These are phyloP conservation scores for Phacellophora camtschatica DNA, from an alignment of 30 jellyfish, hydroid and myxozoan species.

Conservation along the genomic window DNA sequence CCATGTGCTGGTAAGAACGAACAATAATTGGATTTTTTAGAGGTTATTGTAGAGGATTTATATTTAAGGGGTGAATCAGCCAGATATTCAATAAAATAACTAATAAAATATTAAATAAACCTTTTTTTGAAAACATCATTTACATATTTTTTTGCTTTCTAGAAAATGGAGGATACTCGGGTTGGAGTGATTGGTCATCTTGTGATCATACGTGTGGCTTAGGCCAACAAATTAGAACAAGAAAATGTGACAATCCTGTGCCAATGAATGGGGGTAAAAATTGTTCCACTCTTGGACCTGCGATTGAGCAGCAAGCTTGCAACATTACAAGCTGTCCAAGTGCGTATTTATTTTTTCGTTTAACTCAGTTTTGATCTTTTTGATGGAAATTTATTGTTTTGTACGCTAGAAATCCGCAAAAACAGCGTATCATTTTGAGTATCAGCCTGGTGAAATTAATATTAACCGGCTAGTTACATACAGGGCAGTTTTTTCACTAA, in stretches of 20 bases:
- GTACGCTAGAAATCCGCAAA: too few species aligned
- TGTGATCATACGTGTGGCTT: constrained; percentile 92
- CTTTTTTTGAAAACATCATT: background rate
- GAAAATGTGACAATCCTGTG: constrained; percentile 89
- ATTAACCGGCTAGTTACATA: too few species aligned
- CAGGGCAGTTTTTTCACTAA: too few species aligned
- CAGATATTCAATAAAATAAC: too few species aligned
- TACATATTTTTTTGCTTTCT: background rate
- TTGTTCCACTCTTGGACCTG: constrained; percentile 80
- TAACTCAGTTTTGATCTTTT: too few species aligned
- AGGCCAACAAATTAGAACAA: constrained; percentile 52
- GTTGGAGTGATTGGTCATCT: constrained; percentile 89
- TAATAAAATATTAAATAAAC: too few species aligned
- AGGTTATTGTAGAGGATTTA: background rate
- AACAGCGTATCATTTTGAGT: too few species aligned
- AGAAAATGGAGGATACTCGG: constrained; percentile 90
- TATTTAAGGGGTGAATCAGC: too few species aligned
- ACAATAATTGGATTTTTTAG: background rate
- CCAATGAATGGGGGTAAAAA: constrained; percentile 86
- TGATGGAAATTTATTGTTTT: too few species aligned
- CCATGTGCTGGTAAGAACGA: constrained; percentile 83
- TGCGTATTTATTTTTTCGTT: too few species aligned
- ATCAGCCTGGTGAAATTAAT: too few species aligned
- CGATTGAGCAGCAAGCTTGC: constrained; percentile 61
- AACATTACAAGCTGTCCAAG: constrained; percentile 85